Evolutionary conservation across 1,140 invertebrate species (phyloP).

Genomic region (Lasaia peninsularis): DNA sequence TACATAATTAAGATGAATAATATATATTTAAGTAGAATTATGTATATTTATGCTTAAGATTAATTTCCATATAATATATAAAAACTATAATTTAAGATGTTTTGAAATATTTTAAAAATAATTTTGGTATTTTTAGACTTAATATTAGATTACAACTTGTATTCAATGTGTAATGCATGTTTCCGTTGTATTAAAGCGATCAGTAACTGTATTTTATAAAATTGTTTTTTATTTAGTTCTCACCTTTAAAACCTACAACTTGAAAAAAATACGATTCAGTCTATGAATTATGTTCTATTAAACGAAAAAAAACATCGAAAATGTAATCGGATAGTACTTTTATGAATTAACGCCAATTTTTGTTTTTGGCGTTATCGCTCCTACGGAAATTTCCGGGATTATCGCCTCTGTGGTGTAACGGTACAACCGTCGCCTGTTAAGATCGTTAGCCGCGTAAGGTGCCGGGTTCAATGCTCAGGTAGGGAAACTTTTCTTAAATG

Average conservation of each 20-base stretch:
- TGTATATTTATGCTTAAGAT: slow-evolving; percentile 19
- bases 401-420: no score
- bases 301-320: no score
- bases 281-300: no score
- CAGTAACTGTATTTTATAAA: not conserved
- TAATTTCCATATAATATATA: slow-evolving; percentile 4
- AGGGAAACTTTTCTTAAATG: no score
- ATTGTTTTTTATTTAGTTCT: not conserved
- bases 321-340: no score
- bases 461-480: no score
- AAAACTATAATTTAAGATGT: slow-evolving; percentile 15
- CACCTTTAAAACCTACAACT: not conserved
- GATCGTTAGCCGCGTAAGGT: no score
- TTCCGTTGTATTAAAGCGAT: not conserved
- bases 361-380: no score
- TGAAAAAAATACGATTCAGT: not conserved
- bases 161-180: slow-evolving; percentile 1
- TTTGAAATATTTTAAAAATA: slow-evolving; percentile 18
- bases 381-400: no score
- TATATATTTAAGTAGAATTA: not conserved
- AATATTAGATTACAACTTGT: not conserved
- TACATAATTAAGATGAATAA: no score
- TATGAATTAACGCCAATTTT: no score
- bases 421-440: no score
- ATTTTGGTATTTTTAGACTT: slow-evolving; percentile 6